Percentiles rank a stretch among this genome's conserved stretches.
Evolutionary conservation across 1,140 invertebrate species (phyloP).

Genomic region (Lucilia sericata): DNA sequence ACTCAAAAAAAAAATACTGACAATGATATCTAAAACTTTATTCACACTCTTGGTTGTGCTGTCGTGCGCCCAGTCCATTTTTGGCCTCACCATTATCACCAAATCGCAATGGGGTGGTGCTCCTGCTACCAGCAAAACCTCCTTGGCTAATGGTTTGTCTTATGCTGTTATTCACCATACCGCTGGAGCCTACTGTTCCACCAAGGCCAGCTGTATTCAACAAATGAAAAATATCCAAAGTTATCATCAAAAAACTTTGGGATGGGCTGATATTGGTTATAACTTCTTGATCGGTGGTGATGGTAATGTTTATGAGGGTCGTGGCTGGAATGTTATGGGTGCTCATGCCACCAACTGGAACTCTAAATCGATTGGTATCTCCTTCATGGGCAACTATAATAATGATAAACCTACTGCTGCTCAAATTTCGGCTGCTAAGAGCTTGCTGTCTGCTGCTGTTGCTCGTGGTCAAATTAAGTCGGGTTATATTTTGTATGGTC

Average conservation of each 20-base stretch:
- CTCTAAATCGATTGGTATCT: slow-evolving; percentile 75
- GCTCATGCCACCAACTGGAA: slow-evolving; percentile 79
- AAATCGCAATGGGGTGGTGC: slow-evolving; percentile 76
- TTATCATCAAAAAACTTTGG: slow-evolving; percentile 71
- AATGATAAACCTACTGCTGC: slow-evolving; percentile 55
- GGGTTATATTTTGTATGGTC: slow-evolving; percentile 77
- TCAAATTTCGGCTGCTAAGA: slow-evolving; percentile 69
- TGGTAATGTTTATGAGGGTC: slow-evolving; percentile 75
- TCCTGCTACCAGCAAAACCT: slow-evolving; percentile 66
- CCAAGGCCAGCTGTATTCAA: slow-evolving; percentile 67
- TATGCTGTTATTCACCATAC: slow-evolving; percentile 84
- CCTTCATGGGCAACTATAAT: slow-evolving; percentile 73
- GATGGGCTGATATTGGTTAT: slow-evolving; percentile 81
- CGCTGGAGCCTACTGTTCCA: slow-evolving; percentile 71
- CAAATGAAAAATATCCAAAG: slow-evolving; percentile 73
- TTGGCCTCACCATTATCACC: slow-evolving; percentile 67
- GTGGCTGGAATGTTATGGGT: slow-evolving; percentile 77
- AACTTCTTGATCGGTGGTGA: slow-evolving; percentile 72
- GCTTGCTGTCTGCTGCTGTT: slow-evolving; percentile 75
- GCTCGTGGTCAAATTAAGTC: slow-evolving; percentile 70
- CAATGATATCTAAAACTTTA: slow-evolving; percentile 36
- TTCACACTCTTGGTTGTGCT: slow-evolving; percentile 53
- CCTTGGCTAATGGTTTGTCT: slow-evolving; percentile 72
- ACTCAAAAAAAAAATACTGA: no score
- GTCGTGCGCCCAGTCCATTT: slow-evolving; percentile 55